Evolutionary conservation across 2,113 vertebrate genomes (phyloP), one percentile per base, ranked within the genome.

Genomic region (Antennarius striatus): DNA sequence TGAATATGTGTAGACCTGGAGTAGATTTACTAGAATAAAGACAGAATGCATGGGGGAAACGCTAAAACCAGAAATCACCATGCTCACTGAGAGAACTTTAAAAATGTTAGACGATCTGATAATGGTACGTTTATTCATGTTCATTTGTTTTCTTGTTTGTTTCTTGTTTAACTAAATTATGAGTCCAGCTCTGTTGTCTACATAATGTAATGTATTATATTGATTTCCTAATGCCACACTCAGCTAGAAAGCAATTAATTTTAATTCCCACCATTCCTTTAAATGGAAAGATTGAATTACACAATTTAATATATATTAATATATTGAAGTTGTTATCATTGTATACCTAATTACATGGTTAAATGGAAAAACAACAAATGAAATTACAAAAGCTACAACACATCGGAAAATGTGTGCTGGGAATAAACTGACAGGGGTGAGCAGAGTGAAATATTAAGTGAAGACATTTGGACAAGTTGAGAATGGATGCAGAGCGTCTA

Each of bases 391-490:
- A 43, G 39, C 50, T 22, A 15, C 42, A 48, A 46, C 4, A 28
- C 32, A 6, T 40, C 22, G 4, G 32, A 56, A 63, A 54, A 45
- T 22, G 46, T 22, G 28, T 57, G 39, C 10, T 10, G 39, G 30
- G 50, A 73, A 45, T 43, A 48, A 67, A 65, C 32, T 13, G 58
- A 61, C 30, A 56, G 15, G 17, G 14, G 11, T 42, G 64, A 52
- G 29, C 50, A 49, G 57, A 17, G 59, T 52, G 49, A 66, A 53
- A 45, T 43, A 50, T 50, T 40, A 11, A 43, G 58, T 52, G 46
- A 82, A 84, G 49, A 36, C 52, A 16, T 70, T 68, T 53, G 47
- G 63, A 62, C 50, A 68, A 73, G 58, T 13, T 11, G 52, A 70
- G 51, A 68, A 45, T 8, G 6, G 29, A 61, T 52, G 63, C 45